A percentile compares a stretch with the other conserved stretches of the same genome.
These are phyloP conservation scores for Notolepis coatsorum DNA, from an alignment of 2,797 vertebrate genomes.

Conservation along the genomic window DNA sequence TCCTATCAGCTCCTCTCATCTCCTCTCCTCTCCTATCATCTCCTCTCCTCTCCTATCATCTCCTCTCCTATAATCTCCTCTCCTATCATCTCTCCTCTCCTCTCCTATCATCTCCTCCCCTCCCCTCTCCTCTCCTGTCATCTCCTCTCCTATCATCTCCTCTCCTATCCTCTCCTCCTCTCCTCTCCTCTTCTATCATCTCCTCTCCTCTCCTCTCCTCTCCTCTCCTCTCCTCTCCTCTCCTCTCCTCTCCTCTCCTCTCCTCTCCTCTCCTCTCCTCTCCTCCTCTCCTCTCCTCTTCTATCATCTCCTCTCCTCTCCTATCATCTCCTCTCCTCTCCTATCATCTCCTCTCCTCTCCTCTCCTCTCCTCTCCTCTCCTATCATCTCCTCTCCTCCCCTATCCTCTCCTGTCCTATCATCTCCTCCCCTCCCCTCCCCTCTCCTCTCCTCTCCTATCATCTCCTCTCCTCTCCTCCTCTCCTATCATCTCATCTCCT, in stretches of 20 bases:
- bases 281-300: neutral
- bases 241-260: neutral
- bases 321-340: no score
- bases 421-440: neutral
- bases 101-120: conserved; percentile 37
- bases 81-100: neutral
- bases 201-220: neutral
- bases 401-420: no score
- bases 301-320: neutral
- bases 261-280: neutral
- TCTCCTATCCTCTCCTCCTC: neutral
- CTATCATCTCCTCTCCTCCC: conserved; percentile 33
- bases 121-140: neutral
- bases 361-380: neutral
- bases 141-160: neutral
- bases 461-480: no score
- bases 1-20: conserved; percentile 30
- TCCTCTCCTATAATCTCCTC: no score
- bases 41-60: conserved; percentile 40
- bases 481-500: no score
- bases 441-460: no score
- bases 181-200: neutral
- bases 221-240: neutral
- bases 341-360: no score
- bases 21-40: conserved; percentile 57